Base-by-base conservation (phyloP, 2,113 vertebrate species). In the Podiceps cristatus region DNA sequence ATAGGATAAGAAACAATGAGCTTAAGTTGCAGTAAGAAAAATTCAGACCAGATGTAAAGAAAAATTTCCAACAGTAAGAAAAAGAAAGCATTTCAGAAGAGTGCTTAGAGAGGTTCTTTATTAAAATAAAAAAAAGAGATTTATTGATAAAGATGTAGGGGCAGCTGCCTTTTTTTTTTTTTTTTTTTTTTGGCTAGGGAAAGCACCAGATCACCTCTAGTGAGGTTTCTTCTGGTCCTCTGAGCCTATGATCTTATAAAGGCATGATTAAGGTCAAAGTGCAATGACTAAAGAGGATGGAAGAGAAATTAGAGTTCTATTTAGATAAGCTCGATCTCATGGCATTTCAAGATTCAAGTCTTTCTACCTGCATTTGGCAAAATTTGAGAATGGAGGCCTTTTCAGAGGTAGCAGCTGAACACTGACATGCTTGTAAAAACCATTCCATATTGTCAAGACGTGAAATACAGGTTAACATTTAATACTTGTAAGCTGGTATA, bases 381-480 rank as follows among this genome's bases (percentile, higher is more conserved):
- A 87, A 52, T 6, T 20, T 14, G 77, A 71, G 27, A 88, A 90
- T 2, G 62, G 49, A 88, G 18, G 18, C 20, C 33, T 88, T 86
- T 73, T 64, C 67, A 76, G 8, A 28, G 27, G 18, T 31, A 83
- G 76, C 27, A 96, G 53, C 40, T 83, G 53, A 91, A 75, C 25
- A 59, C 7, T 63, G 33, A 75, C 15, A 68, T 28, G 40, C 28
- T 73, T 45, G 83, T 49, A 78, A 94, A 93, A 93, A 69, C 1
- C 23, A 78, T 56, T 56, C 13, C 0, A 0, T 18, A 8, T 14
- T 60, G 52, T 7, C 49, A 33, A 81, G 56, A 79, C n/a, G 16
- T 33, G 42, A 90, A 91, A 66, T 20, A 64, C 8, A 19, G 45
- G 24, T 53, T 45, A 78, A 72, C 40, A 73, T 58, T 76, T 28